Base-by-base conservation (phyloP, 2,113 vertebrate species). In the Protomyctophum bolini region DNA sequence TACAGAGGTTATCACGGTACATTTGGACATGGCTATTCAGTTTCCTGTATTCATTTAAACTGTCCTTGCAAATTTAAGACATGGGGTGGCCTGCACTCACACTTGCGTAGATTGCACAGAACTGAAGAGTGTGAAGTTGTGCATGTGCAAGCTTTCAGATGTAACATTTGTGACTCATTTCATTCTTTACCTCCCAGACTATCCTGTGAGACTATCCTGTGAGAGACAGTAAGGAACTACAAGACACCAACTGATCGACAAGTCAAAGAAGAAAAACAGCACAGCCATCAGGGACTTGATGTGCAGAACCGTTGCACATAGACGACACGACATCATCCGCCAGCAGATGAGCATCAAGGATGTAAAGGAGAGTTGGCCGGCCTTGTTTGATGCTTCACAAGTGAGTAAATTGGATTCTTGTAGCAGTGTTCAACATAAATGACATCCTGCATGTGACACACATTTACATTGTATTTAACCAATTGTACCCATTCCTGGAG, bases 51-150 rank as follows among this genome's bases (percentile, higher is more conserved):
- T 6, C 14, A 75, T 61, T 47, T 6, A 0, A 10, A 57, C 60
- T 84, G 79, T 48, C 83, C 72, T 45, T 84, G 75, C 41, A 66
- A 72, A 48, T 84, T 84, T 11, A 84, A 84, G 76, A 76, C 61
- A 2, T 63, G 46, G 75, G 45, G 58, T 61, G 50, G 68, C 8
- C 72, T 79, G 61, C 55, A 45, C 49, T 70, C 54, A 61, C 79
- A 79, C 73, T 68, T 81, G 61, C 79, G 68, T 28, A 56, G 72
- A 15, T 81, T 61, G 28, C 78, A 81, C 63, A 10, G 58, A 52
- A 55, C 62, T 66, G 12, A 72, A 2, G 50, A 54, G 4, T 71
- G 6, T 9, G 61, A 8, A 47, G 57, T 21, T 21, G 29, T 14
- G 57, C 21, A 58, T 58, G 51, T 46, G 51, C 51, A 61, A 9